phyloP scores from a whole-genome alignment of 2,888 invertebrate species.

The Melipona bicolor region DNA sequence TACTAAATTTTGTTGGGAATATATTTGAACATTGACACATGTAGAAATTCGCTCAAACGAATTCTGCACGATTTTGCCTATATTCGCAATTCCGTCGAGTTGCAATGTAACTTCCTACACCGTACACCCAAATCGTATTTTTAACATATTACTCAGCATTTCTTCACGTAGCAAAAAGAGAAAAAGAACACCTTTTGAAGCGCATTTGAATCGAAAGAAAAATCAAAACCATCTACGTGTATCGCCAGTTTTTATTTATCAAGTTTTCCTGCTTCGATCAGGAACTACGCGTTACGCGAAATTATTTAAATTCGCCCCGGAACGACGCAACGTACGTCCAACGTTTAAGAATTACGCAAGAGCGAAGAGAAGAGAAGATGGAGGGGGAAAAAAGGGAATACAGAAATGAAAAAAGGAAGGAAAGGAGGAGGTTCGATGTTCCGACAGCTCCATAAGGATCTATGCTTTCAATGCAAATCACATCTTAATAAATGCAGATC shows the following conservation, averaged over 20 bases:
- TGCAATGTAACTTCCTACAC: not conserved
- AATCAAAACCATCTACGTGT: not conserved
- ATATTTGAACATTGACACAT: no score
- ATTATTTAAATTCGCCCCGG: constrained; percentile 1
- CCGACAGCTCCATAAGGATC: constrained; percentile 23
- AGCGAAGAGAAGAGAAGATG: not conserved
- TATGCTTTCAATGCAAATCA: constrained; percentile 61
- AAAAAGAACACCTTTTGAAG: not conserved
- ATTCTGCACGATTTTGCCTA: not conserved
- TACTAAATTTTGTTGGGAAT: no score
- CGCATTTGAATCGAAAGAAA: not conserved
- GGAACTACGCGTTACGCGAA: not conserved
- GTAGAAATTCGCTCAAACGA: no score
- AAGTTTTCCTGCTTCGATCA: constrained; percentile 2
- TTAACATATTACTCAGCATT: not conserved
- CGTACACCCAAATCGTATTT: not conserved
- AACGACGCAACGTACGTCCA: constrained; percentile 8
- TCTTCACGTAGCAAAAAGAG: not conserved
- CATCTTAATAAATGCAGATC: constrained; percentile 68
- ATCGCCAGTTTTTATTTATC: constrained; percentile 1
- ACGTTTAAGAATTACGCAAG: constrained; percentile 26
- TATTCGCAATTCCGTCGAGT: not conserved
- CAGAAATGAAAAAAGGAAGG: not conserved
- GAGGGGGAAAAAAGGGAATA: no score
- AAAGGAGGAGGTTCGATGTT: not conserved